These are phyloP conservation scores for Thymelicus acteon DNA, from an alignment of 2,888 invertebrate genomes.

Conservation along the genomic window DNA sequence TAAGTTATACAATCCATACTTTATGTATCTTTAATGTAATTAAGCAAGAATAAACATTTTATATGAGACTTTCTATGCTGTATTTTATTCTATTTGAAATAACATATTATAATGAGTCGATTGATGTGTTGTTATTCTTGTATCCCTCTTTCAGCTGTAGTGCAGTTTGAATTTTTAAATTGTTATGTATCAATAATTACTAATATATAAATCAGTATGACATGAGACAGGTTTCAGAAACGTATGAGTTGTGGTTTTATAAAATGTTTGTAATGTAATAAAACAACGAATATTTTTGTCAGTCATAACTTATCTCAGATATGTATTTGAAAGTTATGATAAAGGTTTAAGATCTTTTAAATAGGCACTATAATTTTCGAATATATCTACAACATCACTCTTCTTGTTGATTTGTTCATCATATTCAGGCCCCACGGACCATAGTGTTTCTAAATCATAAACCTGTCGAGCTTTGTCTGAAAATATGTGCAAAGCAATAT, in stretches of 20 bases:
- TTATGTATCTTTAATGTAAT: constrained; percentile 77
- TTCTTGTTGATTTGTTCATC: constrained; percentile 88
- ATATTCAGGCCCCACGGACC: constrained; percentile 93
- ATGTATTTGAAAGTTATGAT: constrained; percentile 50
- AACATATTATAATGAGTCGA: constrained; percentile 28
- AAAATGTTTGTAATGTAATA: no score
- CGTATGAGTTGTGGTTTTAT: no score
- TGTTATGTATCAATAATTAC: no score
- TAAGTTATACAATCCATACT: constrained; percentile 74
- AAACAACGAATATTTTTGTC: background rate
- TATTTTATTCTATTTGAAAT: constrained; percentile 53
- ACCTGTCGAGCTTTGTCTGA: constrained; percentile 86
- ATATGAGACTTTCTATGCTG: constrained; percentile 78
- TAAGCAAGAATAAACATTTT: constrained; percentile 84
- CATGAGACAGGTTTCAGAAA: no score
- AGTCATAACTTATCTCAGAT: background rate
- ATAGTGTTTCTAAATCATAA: constrained; percentile 96
- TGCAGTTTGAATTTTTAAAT: no score
- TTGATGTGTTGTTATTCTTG: constrained; percentile 26
- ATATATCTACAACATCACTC: constrained; percentile 86
- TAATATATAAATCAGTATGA: no score
- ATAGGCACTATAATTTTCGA: constrained; percentile 87
- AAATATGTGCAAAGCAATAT: constrained; percentile 96
- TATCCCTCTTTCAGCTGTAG: background rate
- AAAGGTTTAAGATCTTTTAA: constrained; percentile 87